Evolutionary conservation across 2,113 vertebrate genomes (phyloP), one percentile per base, ranked within the genome.

Genomic region (Grallaria varia): DNA sequence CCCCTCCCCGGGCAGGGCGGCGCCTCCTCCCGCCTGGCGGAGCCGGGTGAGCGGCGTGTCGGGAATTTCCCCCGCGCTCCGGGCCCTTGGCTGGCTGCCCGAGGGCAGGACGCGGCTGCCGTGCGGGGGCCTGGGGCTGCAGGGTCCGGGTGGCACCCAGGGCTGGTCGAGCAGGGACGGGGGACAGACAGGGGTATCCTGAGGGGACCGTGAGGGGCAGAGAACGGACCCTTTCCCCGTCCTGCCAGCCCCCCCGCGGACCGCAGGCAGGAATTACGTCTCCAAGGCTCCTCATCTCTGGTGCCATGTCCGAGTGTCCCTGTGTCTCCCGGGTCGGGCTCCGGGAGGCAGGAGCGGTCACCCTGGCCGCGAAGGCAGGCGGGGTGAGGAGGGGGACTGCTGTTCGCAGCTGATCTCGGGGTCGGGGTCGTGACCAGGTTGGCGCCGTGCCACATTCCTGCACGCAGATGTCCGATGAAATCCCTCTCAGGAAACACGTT

Each of bases 381-480:
- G 0, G 14, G 11, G 6, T 17, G 42, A 22, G 52, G 62, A 42
- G 12, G 24, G 5, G 45, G 30, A 24, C 22, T 31, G 30, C 9
- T 10, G 40, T 19, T 55, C 6, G 42, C 28, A 8, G 50, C 11
- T 9, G 18, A 28, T 39, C 58, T 52, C 4, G 2, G 25, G 4
- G 23, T 4, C 1, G 2, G 4, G 47, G 42, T 28, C 22, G 2
- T 6, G 3, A 3, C 18, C 18, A 0, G 5, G 1, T 14, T 24
- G 63, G 21, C 9, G 12, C 50, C 4, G 22, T 1, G 0, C 31
- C 37, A 1, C 16, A 0, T 1, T 8, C 4, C 62, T 0, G 0
- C 12, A 2, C 22, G 37, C 55, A 21, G n/a, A 45, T 37, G 5
- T 31, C 52, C 0, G 9, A 39, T 1, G 1, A 42, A 28, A 66